These are phyloP conservation scores for Python bivittatus DNA, from an alignment of 2,113 vertebrate species.

Conservation along the genomic window DNA sequence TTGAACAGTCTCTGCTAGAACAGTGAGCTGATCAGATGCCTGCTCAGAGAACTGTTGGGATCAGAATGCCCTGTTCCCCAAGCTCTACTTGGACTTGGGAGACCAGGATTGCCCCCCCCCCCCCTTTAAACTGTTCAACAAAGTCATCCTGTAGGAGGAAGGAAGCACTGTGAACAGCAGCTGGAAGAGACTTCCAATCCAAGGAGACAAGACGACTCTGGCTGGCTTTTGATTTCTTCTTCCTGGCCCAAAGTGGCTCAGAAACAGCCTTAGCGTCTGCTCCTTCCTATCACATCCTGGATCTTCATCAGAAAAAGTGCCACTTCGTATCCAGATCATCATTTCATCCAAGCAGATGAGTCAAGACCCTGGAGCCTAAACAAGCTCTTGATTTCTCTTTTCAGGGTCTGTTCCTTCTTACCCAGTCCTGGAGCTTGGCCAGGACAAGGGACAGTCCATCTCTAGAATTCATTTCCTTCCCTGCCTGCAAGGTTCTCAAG, in stretches of 20 bases:
- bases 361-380: background rate
- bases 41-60: slow-evolving; percentile 1
- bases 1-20: slow-evolving; percentile 20
- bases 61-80: background rate
- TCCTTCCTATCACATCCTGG: background rate
- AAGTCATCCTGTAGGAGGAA: background rate
- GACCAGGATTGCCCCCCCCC: background rate
- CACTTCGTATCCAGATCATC: background rate
- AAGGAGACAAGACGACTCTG: background rate
- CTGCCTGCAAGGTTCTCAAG: background rate
- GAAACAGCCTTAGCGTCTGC: too few relatives aligned
- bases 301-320: background rate
- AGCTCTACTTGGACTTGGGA: background rate
- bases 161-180: background rate
- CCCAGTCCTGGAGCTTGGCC: background rate
- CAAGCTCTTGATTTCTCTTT: background rate
- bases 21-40: background rate
- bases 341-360: background rate
- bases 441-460: background rate
- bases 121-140: background rate
- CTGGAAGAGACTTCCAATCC: background rate
- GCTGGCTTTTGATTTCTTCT: background rate
- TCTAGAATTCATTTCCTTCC: background rate
- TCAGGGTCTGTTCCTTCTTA: background rate
- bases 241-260: too few relatives aligned